These are phyloP conservation scores for Eumerus sabulonum DNA, from an alignment of 2,888 invertebrate species.

Conservation along the genomic window DNA sequence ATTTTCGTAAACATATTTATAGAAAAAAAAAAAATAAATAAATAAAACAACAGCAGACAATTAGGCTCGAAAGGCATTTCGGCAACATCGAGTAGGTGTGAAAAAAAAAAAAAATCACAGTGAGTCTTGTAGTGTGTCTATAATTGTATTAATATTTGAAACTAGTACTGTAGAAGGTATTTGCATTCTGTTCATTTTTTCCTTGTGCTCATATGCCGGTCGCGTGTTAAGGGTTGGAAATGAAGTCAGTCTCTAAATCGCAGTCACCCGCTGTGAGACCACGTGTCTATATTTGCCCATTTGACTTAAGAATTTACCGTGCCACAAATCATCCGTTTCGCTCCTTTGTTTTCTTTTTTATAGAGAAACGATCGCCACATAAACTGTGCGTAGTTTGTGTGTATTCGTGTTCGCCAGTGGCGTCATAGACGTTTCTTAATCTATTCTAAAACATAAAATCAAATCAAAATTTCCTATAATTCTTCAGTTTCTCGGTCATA, in stretches of 20 bases:
- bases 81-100: too few species aligned
- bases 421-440: slow-evolving; percentile 68
- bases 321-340: slow-evolving; percentile 58
- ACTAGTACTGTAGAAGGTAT: too few species aligned
- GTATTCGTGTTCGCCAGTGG: slow-evolving; percentile 18
- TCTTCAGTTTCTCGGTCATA: slow-evolving; percentile 67
- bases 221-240: slow-evolving; percentile 38
- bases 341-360: slow-evolving; percentile 33
- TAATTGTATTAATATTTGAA: too few species aligned
- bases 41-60: too few species aligned
- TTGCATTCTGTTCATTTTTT: neutral
- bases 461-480: slow-evolving; percentile 69
- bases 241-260: slow-evolving; percentile 35
- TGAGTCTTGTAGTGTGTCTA: too few species aligned
- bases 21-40: too few species aligned
- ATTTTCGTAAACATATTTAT: too few species aligned
- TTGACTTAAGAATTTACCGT: slow-evolving; percentile 61
- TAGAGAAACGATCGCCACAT: slow-evolving; percentile 30
- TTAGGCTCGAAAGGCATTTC: too few species aligned
- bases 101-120: too few species aligned
- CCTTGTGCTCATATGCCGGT: too few species aligned
- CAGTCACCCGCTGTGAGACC: slow-evolving; percentile 63
- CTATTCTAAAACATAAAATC: slow-evolving; percentile 69
- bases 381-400: slow-evolving; percentile 42
- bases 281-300: slow-evolving; percentile 65